Percentiles rank a stretch among this genome's conserved stretches.
Conservation (phyloP, 2,113 vertebrate genomes). For the Vidua chalybeata region DNA sequence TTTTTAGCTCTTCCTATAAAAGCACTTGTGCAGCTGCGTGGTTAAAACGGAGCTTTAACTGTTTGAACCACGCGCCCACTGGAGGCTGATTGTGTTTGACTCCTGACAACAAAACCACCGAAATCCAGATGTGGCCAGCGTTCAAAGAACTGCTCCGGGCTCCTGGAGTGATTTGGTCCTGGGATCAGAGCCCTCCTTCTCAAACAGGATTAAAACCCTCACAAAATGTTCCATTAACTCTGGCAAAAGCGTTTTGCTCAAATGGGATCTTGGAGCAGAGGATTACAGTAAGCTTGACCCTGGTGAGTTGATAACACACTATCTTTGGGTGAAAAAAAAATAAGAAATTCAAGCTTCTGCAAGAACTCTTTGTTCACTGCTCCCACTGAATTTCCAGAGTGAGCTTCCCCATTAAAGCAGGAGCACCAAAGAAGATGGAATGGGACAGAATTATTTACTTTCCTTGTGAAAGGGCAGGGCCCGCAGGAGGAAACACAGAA, state of each 20-base stretch:
- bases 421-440: not conserved
- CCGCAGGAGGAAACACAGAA: not conserved
- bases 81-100: not conserved
- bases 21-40: not conserved
- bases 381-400: not conserved
- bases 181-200: not conserved
- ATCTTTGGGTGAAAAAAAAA: not conserved
- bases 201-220: not conserved
- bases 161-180: not conserved
- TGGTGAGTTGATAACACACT: not conserved
- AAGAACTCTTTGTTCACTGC: accelerated
- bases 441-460: not conserved
- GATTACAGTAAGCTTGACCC: not conserved
- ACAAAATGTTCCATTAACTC: not conserved
- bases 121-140: not conserved
- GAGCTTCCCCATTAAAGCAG: not conserved
- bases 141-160: not conserved
- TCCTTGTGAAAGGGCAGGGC: not conserved
- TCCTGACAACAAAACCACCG: not conserved
- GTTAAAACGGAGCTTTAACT: not conserved
- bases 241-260: not conserved
- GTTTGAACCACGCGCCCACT: not conserved
- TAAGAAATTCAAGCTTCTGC: not conserved
- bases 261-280: not conserved
- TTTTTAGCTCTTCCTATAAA: conserved; percentile 29